phyloP scores from a whole-genome alignment of 2,113 vertebrate genomes.

The Numenius arquata region DNA sequence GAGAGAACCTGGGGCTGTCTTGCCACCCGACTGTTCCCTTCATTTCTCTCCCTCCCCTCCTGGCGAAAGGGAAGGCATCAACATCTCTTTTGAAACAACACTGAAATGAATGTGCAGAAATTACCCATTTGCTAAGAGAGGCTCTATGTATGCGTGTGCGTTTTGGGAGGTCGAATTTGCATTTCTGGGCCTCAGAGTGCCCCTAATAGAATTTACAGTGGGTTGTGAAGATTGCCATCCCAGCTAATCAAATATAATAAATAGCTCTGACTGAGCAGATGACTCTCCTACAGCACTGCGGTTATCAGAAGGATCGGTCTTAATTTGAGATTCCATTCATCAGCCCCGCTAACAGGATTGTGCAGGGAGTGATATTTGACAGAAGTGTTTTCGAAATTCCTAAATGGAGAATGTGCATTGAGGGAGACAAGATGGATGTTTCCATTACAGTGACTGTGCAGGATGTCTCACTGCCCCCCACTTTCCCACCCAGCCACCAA shows the following conservation, averaged over 20 bases:
- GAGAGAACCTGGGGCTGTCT: fast-evolving
- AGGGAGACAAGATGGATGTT: conserved; percentile 64
- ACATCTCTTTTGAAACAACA: neutral
- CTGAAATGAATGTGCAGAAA: conserved; percentile 6
- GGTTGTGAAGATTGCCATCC: conserved; percentile 64
- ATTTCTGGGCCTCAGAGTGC: conserved; percentile 50
- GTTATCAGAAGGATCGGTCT: conserved; percentile 69
- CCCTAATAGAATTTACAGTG: conserved; percentile 60
- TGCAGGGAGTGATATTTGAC: conserved; percentile 59
- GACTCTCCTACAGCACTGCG: conserved; percentile 56
- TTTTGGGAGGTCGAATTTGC: conserved; percentile 16
- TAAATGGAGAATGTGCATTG: conserved; percentile 31
- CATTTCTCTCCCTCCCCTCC: neutral
- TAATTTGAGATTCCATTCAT: conserved; percentile 73
- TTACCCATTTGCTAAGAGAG: neutral
- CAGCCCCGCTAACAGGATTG: conserved; percentile 56
- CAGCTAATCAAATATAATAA: conserved; percentile 72
- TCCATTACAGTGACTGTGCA: neutral
- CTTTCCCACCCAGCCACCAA: neutral
- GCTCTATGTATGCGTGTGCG: neutral
- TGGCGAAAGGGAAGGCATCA: neutral
- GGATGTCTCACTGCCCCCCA: neutral
- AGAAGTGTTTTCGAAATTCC: conserved; percentile 66
- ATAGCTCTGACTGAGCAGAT: conserved; percentile 67
- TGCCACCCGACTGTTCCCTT: neutral